A percentile compares a stretch with the other conserved stretches of the same genome.
phyloP scores from a whole-genome alignment of 2,113 vertebrate genomes.

The Xiphorhynchus elegans region DNA sequence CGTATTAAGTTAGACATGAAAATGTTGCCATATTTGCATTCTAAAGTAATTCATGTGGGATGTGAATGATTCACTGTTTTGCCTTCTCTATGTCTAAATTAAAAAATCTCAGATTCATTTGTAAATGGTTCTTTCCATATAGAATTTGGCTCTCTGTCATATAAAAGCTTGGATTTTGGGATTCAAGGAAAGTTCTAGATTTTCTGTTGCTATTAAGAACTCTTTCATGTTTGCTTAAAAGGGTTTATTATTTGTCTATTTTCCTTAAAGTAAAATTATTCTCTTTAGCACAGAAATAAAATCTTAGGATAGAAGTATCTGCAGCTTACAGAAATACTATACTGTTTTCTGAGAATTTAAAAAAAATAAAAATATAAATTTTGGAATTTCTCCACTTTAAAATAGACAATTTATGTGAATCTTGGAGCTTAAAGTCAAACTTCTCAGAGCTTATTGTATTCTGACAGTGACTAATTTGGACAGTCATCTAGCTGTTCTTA shows the following conservation, averaged over 20 bases:
- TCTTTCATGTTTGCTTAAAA: neutral
- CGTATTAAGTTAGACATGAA: neutral
- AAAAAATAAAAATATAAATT: neutral
- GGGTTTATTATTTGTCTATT: neutral
- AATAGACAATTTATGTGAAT: neutral
- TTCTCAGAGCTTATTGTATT: neutral
- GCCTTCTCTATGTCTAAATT: neutral
- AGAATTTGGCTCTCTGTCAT: neutral
- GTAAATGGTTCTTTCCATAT: neutral
- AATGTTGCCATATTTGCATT: neutral
- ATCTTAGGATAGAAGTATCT: neutral
- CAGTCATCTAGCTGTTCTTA: constrained; percentile 9
- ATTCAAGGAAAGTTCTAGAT: neutral
- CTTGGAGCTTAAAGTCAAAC: neutral
- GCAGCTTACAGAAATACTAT: neutral
- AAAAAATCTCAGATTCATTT: neutral
- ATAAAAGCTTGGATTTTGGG: neutral
- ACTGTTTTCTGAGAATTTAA: neutral
- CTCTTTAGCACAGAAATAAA: neutral
- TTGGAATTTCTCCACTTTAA: neutral
- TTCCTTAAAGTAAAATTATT: neutral
- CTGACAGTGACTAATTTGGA: constrained; percentile 54
- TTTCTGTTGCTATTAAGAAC: neutral
- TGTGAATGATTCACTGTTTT: neutral
- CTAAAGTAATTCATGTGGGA: neutral